Conservation (phyloP, 2,888 invertebrate genomes). For the Frankliniella fusca region DNA sequence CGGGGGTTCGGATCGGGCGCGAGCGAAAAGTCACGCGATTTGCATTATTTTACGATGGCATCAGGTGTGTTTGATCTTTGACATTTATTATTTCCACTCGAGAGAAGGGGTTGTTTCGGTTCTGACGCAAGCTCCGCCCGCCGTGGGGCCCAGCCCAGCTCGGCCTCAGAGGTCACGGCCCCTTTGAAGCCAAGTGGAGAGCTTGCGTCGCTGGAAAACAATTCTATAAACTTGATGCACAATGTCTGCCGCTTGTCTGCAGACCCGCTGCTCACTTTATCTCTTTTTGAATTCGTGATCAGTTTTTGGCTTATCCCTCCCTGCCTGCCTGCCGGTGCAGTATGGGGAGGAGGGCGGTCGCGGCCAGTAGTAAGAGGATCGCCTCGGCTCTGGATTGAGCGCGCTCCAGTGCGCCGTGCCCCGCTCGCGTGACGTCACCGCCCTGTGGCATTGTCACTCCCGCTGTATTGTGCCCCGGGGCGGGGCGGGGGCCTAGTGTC, state of each 20-base stretch:
- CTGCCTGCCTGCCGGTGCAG: too few relatives aligned
- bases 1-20: background rate
- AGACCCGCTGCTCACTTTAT: too few relatives aligned
- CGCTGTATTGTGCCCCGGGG: background rate
- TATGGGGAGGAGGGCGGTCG: too few relatives aligned
- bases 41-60: background rate
- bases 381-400: background rate
- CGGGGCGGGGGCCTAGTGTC: background rate
- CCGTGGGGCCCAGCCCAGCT: background rate
- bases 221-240: too few relatives aligned
- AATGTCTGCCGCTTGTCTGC: too few relatives aligned
- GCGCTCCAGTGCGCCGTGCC: background rate
- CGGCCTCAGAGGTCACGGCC: too few relatives aligned
- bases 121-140: background rate
- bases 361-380: background rate
- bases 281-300: too few relatives aligned
- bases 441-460: background rate
- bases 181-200: too few relatives aligned
- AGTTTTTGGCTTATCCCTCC: too few relatives aligned
- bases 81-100: background rate
- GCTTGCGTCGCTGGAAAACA: too few relatives aligned
- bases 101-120: too few relatives aligned
- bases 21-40: background rate
- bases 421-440: background rate
- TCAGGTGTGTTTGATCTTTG: background rate